phyloP scores from a whole-genome alignment of 2,113 vertebrate genomes.

The Suricata suricatta region DNA sequence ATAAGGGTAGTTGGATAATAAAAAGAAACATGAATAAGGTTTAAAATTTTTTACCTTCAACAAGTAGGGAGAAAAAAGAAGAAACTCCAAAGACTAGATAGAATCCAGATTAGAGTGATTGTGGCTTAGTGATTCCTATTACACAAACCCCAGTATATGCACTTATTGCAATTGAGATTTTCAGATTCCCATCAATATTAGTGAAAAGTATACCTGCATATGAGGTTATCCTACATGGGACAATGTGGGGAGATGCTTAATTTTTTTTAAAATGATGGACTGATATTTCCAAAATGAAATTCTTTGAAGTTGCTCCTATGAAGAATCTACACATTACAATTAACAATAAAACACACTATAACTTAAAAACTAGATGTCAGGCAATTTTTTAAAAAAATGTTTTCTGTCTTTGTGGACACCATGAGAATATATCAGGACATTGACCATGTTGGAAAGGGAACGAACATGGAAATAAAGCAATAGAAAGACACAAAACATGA shows the following conservation, averaged over 20 bases:
- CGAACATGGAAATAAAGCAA: conserved; percentile 6
- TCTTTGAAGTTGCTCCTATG: not conserved
- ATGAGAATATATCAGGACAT: not conserved
- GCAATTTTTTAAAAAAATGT: not conserved
- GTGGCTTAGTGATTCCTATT: not conserved
- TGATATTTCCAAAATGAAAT: not conserved
- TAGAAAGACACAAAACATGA: not conserved
- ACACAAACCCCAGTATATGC: not conserved
- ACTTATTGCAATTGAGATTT: not conserved
- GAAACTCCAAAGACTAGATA: not conserved
- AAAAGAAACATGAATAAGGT: not conserved
- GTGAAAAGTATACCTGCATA: not conserved
- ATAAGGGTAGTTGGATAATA: not conserved
- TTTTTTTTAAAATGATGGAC: not conserved
- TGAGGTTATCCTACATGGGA: not conserved
- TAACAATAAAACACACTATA: not conserved
- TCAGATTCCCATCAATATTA: not conserved
- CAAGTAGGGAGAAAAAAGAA: not conserved
- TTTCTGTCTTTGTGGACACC: not conserved
- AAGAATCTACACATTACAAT: not conserved
- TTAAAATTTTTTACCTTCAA: not conserved
- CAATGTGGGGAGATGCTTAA: not conserved
- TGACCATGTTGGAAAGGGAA: not conserved
- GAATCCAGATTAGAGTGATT: not conserved
- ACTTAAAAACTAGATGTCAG: not conserved